phyloP scores from a whole-genome alignment of 2,888 invertebrate species.

The Luffia ferchaultella region DNA sequence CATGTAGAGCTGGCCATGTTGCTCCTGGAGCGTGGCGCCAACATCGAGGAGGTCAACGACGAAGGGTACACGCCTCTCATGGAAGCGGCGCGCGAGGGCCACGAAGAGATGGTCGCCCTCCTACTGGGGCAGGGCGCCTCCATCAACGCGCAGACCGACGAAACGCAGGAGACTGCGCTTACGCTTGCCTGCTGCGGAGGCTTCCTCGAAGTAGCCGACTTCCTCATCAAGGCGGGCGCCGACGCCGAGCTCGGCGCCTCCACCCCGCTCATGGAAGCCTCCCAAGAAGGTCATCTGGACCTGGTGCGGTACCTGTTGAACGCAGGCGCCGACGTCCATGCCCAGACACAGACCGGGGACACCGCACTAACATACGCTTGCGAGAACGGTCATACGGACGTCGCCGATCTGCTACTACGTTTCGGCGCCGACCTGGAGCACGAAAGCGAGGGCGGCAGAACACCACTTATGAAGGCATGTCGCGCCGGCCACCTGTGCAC shows the following conservation, averaged over 20 bases:
- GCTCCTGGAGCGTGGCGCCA: conserved; percentile 95
- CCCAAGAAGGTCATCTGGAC: conserved; percentile 96
- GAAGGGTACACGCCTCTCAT: conserved; percentile 99
- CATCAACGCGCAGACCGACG: conserved; percentile 98
- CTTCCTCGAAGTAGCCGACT: conserved; percentile 91
- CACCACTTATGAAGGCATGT: conserved; percentile 98
- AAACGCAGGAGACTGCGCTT: conserved; percentile 96
- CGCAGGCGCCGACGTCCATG: conserved; percentile 89
- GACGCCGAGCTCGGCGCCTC: conserved; percentile 95
- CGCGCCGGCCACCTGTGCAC: conserved; percentile 96
- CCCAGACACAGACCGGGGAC: conserved; percentile 94
- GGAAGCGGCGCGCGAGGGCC: conserved; percentile 98
- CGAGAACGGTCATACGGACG: conserved; percentile 98
- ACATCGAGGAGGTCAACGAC: conserved; percentile 99
- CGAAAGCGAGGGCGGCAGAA: conserved; percentile 96
- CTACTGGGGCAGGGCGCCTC: conserved; percentile 93
- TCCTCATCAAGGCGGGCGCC: conserved; percentile 93
- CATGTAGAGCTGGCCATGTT: conserved; percentile 97
- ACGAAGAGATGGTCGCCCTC: conserved; percentile 97
- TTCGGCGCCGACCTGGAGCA: conserved; percentile 94
- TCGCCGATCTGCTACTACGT: conserved; percentile 90
- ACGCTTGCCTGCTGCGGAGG: conserved; percentile 95
- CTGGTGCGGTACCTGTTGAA: conserved; percentile 88
- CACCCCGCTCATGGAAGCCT: conserved; percentile 98
- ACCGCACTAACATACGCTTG: conserved; percentile 97